Evolutionary conservation across 1,140 invertebrate genomes (phyloP).

Genomic region (Drosophila tani): DNA sequence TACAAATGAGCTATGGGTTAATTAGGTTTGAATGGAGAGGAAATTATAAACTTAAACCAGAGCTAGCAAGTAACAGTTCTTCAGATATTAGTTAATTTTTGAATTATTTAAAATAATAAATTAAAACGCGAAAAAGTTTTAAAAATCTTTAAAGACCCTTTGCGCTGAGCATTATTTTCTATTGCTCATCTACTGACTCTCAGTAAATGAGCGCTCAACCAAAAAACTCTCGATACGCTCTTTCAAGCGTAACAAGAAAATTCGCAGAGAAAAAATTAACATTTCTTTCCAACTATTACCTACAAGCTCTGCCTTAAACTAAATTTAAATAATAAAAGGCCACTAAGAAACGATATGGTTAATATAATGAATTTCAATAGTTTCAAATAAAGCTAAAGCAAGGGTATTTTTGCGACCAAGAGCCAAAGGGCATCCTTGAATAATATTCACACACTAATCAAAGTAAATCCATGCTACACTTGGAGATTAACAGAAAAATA

Average conservation of each 20-base stretch:
- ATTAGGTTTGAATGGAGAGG: background rate
- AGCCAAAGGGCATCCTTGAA: conserved; percentile 6
- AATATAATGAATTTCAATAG: conserved; percentile 16
- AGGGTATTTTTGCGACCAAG: conserved; percentile 1
- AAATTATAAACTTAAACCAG: conserved; percentile 2
- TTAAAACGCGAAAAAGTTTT: too few species aligned
- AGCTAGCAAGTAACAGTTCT: background rate
- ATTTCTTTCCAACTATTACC: background rate
- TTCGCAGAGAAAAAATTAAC: too few species aligned
- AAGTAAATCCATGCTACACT: conserved; percentile 64
- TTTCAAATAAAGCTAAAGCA: conserved; percentile 9
- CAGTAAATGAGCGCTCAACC: too few species aligned
- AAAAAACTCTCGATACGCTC: too few species aligned
- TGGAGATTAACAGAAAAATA: conserved; percentile 44
- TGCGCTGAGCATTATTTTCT: too few species aligned
- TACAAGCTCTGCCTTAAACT: background rate
- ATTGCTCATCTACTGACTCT: too few species aligned
- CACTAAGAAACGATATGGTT: conserved; percentile 13
- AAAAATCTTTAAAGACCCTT: too few species aligned
- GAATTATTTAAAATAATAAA: too few species aligned
- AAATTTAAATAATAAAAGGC: conserved; percentile 4
- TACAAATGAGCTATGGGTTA: background rate
- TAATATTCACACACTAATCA: conserved; percentile 31
- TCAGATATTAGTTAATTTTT: too few species aligned
- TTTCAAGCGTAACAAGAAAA: too few species aligned